A percentile compares a stretch with the other conserved stretches of the same genome.
phyloP scores from a whole-genome alignment of 2,113 vertebrate genomes.

The Plestiodon gilberti region DNA sequence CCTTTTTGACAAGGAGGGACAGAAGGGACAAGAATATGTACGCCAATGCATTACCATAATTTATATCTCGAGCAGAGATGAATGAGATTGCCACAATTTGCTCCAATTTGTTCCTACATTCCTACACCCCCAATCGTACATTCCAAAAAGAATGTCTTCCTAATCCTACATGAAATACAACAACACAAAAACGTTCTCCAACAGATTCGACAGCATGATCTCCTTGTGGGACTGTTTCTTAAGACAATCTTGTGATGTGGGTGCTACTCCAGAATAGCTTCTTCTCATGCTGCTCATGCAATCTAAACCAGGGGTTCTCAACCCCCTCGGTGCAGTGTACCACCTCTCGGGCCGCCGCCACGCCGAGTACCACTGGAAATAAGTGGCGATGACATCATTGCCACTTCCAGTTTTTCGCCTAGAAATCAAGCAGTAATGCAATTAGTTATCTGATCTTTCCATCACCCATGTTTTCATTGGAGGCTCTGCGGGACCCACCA shows the following conservation, averaged over 20 bases:
- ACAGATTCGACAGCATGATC: not conserved
- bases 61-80: not conserved
- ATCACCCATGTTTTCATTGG: too few relatives aligned
- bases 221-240: slow-evolving; percentile 17
- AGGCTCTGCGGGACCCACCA: too few relatives aligned
- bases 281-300: not conserved
- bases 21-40: not conserved
- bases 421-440: too few relatives aligned
- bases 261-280: not conserved
- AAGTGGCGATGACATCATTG: too few relatives aligned
- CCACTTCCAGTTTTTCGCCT: too few relatives aligned
- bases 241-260: not conserved
- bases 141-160: not conserved
- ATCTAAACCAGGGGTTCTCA: too few relatives aligned
- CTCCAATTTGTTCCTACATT: not conserved
- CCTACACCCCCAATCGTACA: too few relatives aligned
- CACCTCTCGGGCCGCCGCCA: too few relatives aligned
- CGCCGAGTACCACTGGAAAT: too few relatives aligned
- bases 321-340: too few relatives aligned
- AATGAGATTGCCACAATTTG: not conserved
- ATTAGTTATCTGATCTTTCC: too few relatives aligned
- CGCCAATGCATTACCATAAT: slow-evolving; percentile 48
- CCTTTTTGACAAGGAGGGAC: not conserved
- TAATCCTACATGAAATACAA: not conserved
- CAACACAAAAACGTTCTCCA: not conserved